Evolutionary conservation across 2,113 vertebrate species (phyloP).

Genomic region (Prinia subflava): DNA sequence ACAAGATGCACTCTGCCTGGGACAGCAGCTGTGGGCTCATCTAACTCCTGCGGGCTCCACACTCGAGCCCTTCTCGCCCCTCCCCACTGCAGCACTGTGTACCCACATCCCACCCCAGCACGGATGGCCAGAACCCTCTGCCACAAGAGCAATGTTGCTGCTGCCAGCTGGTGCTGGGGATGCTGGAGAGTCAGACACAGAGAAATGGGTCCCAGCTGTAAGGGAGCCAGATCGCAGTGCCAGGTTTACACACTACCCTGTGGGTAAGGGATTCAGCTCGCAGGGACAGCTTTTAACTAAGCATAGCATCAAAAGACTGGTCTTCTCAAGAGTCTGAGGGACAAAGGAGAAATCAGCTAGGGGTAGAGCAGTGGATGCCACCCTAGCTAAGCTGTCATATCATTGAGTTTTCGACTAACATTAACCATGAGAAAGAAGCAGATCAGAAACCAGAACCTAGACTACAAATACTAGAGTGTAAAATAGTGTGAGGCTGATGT

Average conservation of each 20-base stretch:
- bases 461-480: background rate
- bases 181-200: background rate
- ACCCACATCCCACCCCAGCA: background rate
- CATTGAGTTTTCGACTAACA: background rate
- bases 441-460: background rate
- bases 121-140: background rate
- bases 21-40: background rate
- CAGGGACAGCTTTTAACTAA: background rate
- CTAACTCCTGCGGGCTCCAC: background rate
- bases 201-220: background rate
- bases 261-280: background rate
- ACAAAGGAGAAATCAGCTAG: background rate
- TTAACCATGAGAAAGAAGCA: background rate
- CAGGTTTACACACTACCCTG: background rate
- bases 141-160: background rate
- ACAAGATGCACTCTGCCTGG: accelerated
- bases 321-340: background rate
- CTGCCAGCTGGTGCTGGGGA: background rate
- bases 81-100: background rate
- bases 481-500: background rate
- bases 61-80: background rate
- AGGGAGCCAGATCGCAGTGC: background rate
- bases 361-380: background rate
- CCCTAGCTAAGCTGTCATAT: accelerated
- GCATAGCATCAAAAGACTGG: background rate